These are phyloP conservation scores for Hepsetus odoe DNA, from an alignment of 2,113 vertebrate species.

Conservation along the genomic window DNA sequence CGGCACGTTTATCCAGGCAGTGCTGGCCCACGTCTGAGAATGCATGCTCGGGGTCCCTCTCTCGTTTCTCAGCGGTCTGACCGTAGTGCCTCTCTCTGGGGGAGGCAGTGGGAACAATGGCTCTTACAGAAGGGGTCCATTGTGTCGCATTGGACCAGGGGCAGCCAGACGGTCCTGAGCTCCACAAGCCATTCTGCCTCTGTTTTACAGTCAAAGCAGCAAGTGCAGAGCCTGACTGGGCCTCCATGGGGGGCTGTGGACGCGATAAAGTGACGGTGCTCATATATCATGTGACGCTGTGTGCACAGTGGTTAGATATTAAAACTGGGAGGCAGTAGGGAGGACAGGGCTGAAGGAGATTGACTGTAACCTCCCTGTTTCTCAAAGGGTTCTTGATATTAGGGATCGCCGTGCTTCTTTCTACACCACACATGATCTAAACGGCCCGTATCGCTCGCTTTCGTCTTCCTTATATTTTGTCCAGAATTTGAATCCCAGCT, in stretches of 20 bases:
- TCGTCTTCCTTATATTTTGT: background rate
- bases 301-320: slow-evolving; percentile 27
- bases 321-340: slow-evolving; percentile 11
- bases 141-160: slow-evolving; percentile 63
- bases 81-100: slow-evolving; percentile 61
- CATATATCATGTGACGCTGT: slow-evolving; percentile 34
- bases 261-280: slow-evolving; percentile 19
- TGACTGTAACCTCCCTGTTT: background rate
- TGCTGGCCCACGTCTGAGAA: slow-evolving; percentile 61
- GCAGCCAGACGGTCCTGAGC: slow-evolving; percentile 56
- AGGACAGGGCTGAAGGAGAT: slow-evolving; percentile 25
- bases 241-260: background rate
- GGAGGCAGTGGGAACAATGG: slow-evolving; percentile 65
- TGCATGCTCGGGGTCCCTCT: slow-evolving; percentile 53
- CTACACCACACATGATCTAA: no score
- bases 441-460: background rate
- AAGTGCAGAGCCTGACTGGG: slow-evolving; percentile 8
- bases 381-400: no score
- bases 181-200: slow-evolving; percentile 33
- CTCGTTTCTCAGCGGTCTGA: slow-evolving; percentile 55
- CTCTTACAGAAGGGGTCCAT: slow-evolving; percentile 66
- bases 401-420: no score
- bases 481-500: no score
- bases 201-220: slow-evolving; percentile 42
- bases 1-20: slow-evolving; percentile 53